These are phyloP conservation scores for Drosophila yakuba DNA, from an alignment of 1,140 invertebrate species.

Conservation along the genomic window DNA sequence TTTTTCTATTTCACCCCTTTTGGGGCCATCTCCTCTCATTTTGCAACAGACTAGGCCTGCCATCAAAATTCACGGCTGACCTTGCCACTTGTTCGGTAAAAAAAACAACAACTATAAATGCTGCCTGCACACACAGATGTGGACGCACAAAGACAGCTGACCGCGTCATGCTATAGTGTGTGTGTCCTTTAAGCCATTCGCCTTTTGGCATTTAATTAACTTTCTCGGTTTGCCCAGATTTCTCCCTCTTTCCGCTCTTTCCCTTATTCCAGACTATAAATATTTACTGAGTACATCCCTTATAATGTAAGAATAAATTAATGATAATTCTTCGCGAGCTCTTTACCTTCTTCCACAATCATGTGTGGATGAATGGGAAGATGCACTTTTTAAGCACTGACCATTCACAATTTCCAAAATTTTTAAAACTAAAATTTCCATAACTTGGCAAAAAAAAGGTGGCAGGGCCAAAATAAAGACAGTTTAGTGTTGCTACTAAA, in stretches of 20 bases:
- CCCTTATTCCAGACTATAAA: constrained; percentile 14
- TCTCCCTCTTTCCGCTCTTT: not conserved
- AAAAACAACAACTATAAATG: constrained; percentile 33
- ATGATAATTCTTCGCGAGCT: not conserved
- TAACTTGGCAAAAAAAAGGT: too few species aligned
- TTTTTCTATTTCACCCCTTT: constrained; percentile 5
- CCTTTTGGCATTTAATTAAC: constrained; percentile 50
- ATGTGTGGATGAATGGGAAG: not conserved
- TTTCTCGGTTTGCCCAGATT: constrained; percentile 29
- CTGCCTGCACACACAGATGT: constrained; percentile 12
- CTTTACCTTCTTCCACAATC: not conserved
- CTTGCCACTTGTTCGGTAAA: constrained; percentile 36
- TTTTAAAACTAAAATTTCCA: too few species aligned
- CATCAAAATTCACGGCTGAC: constrained; percentile 36
- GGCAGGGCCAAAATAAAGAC: too few species aligned
- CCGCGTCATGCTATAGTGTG: constrained; percentile 26
- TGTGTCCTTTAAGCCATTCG: constrained; percentile 36
- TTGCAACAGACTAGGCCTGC: constrained; percentile 37
- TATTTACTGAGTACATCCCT: constrained; percentile 20
- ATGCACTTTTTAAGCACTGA: not conserved
- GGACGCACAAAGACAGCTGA: constrained; percentile 22
- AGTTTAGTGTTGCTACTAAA: too few species aligned
- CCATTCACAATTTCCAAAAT: too few species aligned
- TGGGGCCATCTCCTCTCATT: constrained; percentile 14
- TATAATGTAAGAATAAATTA: constrained; percentile 16